Evolutionary conservation across 2,113 vertebrate species (phyloP), one percentile per base, ranked within the genome.

Genomic region (Channa maculata): DNA sequence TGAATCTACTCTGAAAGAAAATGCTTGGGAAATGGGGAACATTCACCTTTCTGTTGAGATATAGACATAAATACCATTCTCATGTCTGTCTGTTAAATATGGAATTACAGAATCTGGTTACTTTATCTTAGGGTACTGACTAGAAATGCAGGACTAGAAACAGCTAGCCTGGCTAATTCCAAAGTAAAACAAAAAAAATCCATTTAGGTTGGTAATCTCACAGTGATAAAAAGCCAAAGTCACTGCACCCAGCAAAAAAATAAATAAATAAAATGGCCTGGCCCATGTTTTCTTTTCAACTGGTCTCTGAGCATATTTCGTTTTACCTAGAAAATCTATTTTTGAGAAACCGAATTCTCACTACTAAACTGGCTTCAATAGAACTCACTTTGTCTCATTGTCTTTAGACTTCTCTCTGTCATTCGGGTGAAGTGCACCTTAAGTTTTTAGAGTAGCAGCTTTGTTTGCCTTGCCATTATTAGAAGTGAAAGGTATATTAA

Each of bases 401-500:
- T 76, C 38, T 50, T 5, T 11, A 36, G 33, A 50, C 37, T 66
- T 54, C 8, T 65, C 8, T 60, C 49, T 64, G 70, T 49, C n/a
- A 55, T 65, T 74, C 3, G 5, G 39, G 60, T 43, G 53, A 76
- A 85, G 76, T 24, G 45, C 53, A 59, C 74, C 82, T 34, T 10
- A 53, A 49, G 9, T 67, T 75, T 75, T 43, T 10, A 61, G 57
- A 75, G 73, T 39, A 36, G 58, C 60, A 62, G 37, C 67, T 89
- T 80, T 90, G 84, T 86, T 82, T 84, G 36, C 69, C 75, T 69
- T 63, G 52, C 65, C 73, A 72, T 76, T 76, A 57, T 33, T 55
- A 79, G 52, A 79, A 75, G 57, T 76, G 68, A 75, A 87, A 87
- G 51, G 79, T 85, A 78, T 84, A 86, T 89, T 66, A 85, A 86